Evolutionary conservation across 1,140 invertebrate species (phyloP).

Genomic region (Physella acuta): DNA sequence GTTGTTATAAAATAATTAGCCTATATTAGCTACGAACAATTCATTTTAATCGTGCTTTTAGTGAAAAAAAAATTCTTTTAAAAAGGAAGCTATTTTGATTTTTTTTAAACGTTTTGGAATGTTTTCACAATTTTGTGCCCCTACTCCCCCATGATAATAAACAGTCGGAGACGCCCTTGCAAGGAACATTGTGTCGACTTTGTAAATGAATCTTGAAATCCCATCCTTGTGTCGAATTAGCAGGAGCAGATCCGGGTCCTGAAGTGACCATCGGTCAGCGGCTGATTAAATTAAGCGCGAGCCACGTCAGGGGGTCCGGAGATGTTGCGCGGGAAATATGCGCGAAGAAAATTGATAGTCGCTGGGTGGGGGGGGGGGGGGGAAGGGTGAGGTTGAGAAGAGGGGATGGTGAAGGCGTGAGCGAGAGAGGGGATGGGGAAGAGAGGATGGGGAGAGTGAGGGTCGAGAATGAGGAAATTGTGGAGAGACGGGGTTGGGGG

Average conservation of each 20-base stretch:
- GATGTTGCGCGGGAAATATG: not conserved
- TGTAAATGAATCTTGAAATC: not conserved
- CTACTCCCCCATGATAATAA: no score
- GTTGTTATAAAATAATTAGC: no score
- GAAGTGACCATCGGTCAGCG: not conserved
- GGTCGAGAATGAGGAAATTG: not conserved
- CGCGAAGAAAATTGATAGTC: not conserved
- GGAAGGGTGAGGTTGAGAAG: not conserved
- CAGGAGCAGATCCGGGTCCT: not conserved
- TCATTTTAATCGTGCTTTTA: no score
- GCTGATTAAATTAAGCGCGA: not conserved
- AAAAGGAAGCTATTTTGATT: no score
- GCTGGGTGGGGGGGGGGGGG: not conserved
- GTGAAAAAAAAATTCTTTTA: no score
- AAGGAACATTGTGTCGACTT: not conserved
- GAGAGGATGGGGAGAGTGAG: not conserved
- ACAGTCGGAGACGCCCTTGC: no score
- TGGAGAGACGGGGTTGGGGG: not conserved
- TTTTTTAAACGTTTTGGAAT: no score
- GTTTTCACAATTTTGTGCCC: no score
- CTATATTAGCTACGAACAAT: no score
- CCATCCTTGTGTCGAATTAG: not conserved
- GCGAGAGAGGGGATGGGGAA: not conserved
- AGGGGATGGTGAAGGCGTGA: not conserved
- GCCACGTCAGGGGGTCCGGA: not conserved